These are phyloP conservation scores for Anastrepha ludens DNA, from an alignment of 1,140 invertebrate genomes.

Conservation along the genomic window DNA sequence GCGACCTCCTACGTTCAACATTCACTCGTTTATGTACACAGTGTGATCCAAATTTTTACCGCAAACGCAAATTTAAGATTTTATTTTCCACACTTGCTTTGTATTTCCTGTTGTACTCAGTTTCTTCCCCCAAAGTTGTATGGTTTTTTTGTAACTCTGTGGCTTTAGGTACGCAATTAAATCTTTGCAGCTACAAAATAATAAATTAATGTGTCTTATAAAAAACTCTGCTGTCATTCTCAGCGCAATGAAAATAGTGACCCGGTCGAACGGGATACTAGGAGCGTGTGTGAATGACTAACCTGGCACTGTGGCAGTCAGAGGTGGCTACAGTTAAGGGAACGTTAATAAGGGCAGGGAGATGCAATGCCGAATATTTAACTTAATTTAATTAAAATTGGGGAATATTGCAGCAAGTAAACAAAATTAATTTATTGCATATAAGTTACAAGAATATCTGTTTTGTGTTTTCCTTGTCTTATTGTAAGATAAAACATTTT, in stretches of 20 bases:
- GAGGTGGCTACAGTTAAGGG: too few species aligned
- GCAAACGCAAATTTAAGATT: not conserved
- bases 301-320: not conserved
- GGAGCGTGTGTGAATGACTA: not conserved
- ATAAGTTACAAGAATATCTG: too few species aligned
- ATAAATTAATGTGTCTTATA: constrained; percentile 7
- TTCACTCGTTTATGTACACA: not conserved
- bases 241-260: constrained; percentile 16
- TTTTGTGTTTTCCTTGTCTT: too few species aligned
- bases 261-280: not conserved
- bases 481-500: too few species aligned
- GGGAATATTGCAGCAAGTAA: too few species aligned
- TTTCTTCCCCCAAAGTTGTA: too few species aligned
- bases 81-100: constrained; percentile 18
- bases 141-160: too few species aligned
- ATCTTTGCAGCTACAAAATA: not conserved
- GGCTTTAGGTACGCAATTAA: constrained; percentile 25
- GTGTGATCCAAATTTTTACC: not conserved
- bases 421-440: too few species aligned
- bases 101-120: not conserved
- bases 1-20: constrained; percentile 3
- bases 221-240: not conserved
- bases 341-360: too few species aligned
- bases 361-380: too few species aligned
- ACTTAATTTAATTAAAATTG: too few species aligned